Base-by-base conservation (phyloP, 2,113 vertebrate genomes). In the Cebus imitator region DNA sequence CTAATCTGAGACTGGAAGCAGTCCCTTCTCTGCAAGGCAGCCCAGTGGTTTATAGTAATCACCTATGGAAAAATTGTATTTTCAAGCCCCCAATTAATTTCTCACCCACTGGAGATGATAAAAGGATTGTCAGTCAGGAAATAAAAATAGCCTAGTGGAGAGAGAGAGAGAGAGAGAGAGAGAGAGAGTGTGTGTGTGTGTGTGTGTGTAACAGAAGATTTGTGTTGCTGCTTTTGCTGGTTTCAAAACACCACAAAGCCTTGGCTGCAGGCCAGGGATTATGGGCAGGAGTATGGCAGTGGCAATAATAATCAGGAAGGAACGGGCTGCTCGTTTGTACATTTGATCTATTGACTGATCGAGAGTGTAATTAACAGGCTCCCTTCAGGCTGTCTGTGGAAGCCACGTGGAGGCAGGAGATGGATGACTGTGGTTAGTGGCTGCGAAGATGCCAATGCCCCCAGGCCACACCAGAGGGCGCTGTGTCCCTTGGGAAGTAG, bases 51-150 rank as follows among this genome's bases (percentile, higher is more conserved):
- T 89, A 68, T 61, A 79, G 73, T 91, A 86, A 97, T 90, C 68
- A 90, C 90, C 79, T 87, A 20, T 32, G 87, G 73, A 96, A 97
- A 64, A 90, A 93, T 64, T 86, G 40, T 87, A 79, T 86, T 87
- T 96, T 93, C 75, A 94, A 92, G 68, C 25, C 40, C 66, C 79
- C 90, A 92, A 45, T 96, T 97, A 95, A 96, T 96, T 91, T 96
- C 66, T 30, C 87, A 52, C 64, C 40, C 75, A 89, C 68, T 66
- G 64, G 83, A 95, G 92, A 89, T 96, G 95, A 70, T 76, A 55
- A 91, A 86, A 87, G 52, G 66, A 80, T 52, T 79, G 86, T 73
- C 87, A 93, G 35, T 37, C 82, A 83, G 83, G 75, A 91, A 94
- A 96, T 92, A 91, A 96, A 91, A 96, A 91, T 52, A 86, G 90